phyloP scores from a whole-genome alignment of 2,113 vertebrate genomes.

The Dicentrarchus labrax region DNA sequence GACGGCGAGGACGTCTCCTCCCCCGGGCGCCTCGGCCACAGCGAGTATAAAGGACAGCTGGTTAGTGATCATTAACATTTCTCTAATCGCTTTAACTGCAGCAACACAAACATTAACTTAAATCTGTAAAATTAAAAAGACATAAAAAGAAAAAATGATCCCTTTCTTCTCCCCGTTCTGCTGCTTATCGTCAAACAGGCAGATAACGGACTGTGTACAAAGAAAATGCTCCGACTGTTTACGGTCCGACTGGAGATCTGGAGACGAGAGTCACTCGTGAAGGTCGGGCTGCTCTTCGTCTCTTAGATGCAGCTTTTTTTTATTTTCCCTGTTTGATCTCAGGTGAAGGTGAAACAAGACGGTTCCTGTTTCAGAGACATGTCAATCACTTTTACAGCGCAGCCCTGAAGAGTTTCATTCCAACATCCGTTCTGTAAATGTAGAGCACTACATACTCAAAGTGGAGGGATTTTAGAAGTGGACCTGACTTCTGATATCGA shows the following conservation, averaged over 20 bases:
- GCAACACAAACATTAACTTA: constrained; percentile 12
- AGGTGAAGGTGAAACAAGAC: not conserved
- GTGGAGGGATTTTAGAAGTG: no score
- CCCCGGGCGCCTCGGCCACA: not conserved
- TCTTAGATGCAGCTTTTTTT: not conserved
- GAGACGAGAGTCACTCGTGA: not conserved
- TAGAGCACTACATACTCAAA: no score
- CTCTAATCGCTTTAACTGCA: constrained; percentile 30
- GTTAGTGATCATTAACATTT: constrained; percentile 53
- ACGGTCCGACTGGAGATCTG: not conserved
- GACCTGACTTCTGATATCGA: no score
- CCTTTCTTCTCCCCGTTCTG: constrained; percentile 58
- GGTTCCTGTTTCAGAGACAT: not conserved
- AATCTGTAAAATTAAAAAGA: constrained; percentile 18
- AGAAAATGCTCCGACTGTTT: not conserved
- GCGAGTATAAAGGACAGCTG: constrained; percentile 50
- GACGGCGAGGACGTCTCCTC: not conserved
- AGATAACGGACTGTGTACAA: not conserved
- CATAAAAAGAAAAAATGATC: constrained; percentile 33
- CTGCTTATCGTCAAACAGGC: not conserved
- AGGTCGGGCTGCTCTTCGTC: not conserved
- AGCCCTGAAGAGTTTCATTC: constrained; percentile 37
- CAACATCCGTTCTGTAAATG: not conserved
- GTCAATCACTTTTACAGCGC: not conserved
- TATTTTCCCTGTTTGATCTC: not conserved